Base-by-base conservation (phyloP, 2,797 vertebrate genomes). In the Enteromius argenteus region DNA sequence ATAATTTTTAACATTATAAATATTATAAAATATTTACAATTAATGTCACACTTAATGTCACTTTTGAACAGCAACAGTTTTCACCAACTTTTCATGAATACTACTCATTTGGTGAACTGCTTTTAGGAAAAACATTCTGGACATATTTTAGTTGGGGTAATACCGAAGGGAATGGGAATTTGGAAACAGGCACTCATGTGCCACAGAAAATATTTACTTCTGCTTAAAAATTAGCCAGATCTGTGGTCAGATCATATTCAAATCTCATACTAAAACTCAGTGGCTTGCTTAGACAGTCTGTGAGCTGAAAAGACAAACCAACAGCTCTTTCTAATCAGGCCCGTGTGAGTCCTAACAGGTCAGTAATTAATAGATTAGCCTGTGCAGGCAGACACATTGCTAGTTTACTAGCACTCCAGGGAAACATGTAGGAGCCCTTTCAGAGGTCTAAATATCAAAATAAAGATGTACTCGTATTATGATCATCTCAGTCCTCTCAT, bases 321-420 rank as follows among this genome's bases (percentile, higher is more conserved):
- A 92, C 94, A 94, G 90, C 91, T 95, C 93, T 88, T 94, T 92
- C 91, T 92, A 95, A 94, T 94, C 92, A 94, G 92, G 91, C 91
- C 92, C 94, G 93, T 94, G 93, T 92, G 92, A 92, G 93, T 91
- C 73, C 91, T 94, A 93, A 95, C 94, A 90, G 92, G 89, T 90
- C 90, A 90, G 91, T 95, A 94, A 95, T 96, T 94, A 94, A 90
- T 92, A 93, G 92, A 94, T 94, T 94, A 94, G 90, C 90, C 93
- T 86, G 89, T 93, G 91, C 92, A 94, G 92, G 92, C 79, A 85
- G 93, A 91, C 91, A 91, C 86, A 91, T 91, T 93, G 92, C 93
- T 91, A 90, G 90, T 91, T 87, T 89, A 88, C 91, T 92, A 92
- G 90, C 89, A 62, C 66, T 86, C 71, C 86, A 91, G 91, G 85